Base-by-base conservation (phyloP, 2,113 vertebrate species). In the Oreochromis tanganicae region DNA sequence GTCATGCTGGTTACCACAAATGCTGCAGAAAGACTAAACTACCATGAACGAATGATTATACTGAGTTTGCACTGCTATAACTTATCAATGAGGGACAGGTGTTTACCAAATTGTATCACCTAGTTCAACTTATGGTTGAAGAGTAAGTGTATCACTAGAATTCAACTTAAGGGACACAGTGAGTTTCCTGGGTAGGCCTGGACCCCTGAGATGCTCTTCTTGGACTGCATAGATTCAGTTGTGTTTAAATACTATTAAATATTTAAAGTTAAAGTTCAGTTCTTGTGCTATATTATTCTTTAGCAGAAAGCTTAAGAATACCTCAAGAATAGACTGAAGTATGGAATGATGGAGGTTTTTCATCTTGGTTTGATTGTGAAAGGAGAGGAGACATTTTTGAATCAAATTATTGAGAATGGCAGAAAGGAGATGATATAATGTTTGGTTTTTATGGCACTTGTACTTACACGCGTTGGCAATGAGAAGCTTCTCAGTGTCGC, bases 221-320 rank as follows among this genome's bases (percentile, higher is more conserved):
- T 5, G 63, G 24, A 61, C 38, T 85, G 56, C 27, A 80, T n/a
- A 66, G 80, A 36, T 82, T 80, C 4, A 50, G 63, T 83, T 81
- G 48, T 90, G 27, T 80, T 91, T 27, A 85, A 90, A 92, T 68
- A 87, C 85, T 91, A 84, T 90, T 27, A 85, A 90, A 94, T 68
- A 84, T 87, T 91, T 85, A 56, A 91, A 83, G 81, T 79, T 92
- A 66, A 24, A 83, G 80, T 90, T 78, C 56, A 8, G 10, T 81
- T 80, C 38, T 91, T 81, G 80, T 85, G 79, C 89, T 82, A 66
- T 87, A 85, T 85, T 56, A 46, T 38, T 50, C 27, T 13, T 17
- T 66, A 19, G 85, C 68, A 63, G 9, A 66, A 88, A 85, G 50
- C 55, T 87, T 86, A 75, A 68, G 89, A 85, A 85, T 88, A 78